Evolutionary conservation across 1,140 invertebrate genomes (phyloP).

Genomic region (Ditylenchus dipsaci): DNA sequence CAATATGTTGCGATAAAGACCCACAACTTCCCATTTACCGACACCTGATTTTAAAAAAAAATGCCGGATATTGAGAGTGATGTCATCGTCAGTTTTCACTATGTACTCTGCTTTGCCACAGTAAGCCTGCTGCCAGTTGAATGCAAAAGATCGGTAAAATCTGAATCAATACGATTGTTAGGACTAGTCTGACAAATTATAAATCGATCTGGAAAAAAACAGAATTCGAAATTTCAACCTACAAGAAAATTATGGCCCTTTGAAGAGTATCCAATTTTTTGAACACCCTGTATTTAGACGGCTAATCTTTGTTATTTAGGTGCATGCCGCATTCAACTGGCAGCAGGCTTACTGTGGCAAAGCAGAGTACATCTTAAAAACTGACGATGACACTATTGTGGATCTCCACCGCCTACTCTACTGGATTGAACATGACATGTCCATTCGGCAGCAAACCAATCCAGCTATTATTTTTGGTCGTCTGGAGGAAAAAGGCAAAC

Average conservation of each 20-base stretch:
- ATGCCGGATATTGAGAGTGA: no score
- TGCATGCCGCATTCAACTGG: slow-evolving; percentile 22
- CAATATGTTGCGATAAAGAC: no score
- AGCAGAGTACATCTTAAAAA: slow-evolving; percentile 24
- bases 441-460: not conserved
- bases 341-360: slow-evolving; percentile 20
- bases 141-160: no score
- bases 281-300: no score
- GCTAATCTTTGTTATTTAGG: slow-evolving; percentile 1
- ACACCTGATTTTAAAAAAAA: no score
- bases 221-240: no score
- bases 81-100: slow-evolving; percentile 29
- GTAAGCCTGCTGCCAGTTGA: slow-evolving; percentile 19
- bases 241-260: no score
- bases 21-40: no score
- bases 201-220: no score
- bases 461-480: not conserved
- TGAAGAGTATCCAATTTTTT: no score
- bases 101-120: slow-evolving; percentile 24
- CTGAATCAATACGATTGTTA: no score
- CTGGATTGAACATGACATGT: slow-evolving; percentile 11
- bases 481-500: not conserved
- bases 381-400: slow-evolving; percentile 27
- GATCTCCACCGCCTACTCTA: slow-evolving; percentile 12
- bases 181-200: no score